A percentile compares a stretch with the other conserved stretches of the same genome.
Conservation (phyloP, 1,140 invertebrate genomes). For the Ganaspis sp. region DNA sequence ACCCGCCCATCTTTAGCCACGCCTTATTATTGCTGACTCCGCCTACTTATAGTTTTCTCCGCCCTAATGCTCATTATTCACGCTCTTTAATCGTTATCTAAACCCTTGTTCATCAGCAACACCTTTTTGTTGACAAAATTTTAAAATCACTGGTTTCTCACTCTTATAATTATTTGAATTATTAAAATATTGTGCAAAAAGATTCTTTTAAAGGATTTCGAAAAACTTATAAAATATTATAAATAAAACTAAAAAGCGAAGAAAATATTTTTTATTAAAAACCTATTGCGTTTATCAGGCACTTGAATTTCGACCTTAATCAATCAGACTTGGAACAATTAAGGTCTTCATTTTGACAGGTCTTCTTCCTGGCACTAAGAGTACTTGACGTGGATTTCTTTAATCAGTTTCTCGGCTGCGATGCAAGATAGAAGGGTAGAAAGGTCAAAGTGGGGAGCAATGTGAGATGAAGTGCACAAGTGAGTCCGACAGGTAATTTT, state of each 20-base stretch:
- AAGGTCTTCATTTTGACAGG: constrained; percentile 22
- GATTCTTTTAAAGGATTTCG: neutral
- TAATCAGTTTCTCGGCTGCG: constrained; percentile 6
- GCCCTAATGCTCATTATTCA: no score
- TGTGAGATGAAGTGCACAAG: constrained; percentile 8
- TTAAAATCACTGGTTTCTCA: no score
- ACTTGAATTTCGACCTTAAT: constrained; percentile 29
- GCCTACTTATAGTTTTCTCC: no score
- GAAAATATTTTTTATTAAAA: no score
- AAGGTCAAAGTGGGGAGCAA: neutral
- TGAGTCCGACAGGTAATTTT: constrained; percentile 25
- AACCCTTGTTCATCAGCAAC: no score
- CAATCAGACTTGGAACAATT: constrained; percentile 13
- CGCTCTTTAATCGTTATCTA: no score
- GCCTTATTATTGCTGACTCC: no score
- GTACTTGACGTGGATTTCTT: constrained; percentile 18
- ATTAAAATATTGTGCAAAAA: neutral
- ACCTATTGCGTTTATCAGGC: neutral
- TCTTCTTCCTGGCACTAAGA: neutral
- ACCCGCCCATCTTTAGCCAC: no score
- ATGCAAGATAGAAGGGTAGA: neutral
- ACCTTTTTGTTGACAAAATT: no score
- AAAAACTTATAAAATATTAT: no score
- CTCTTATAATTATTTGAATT: no score
- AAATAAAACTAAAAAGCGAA: no score